Base-by-base conservation (phyloP, 2,797 vertebrate genomes). In the Austrolebias charrua region DNA sequence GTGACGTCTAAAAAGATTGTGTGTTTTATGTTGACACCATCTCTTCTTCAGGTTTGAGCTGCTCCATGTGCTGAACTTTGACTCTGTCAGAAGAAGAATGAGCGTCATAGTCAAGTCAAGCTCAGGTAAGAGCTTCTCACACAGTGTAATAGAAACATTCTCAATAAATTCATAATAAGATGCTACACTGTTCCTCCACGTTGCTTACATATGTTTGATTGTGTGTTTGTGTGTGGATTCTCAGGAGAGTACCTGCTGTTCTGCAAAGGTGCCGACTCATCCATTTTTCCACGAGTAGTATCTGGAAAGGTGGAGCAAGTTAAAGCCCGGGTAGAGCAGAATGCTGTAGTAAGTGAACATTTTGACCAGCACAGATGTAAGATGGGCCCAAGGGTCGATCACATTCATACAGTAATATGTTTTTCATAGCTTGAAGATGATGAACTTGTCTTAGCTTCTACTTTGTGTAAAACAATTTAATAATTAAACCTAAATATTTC, bases 201-300 rank as follows among this genome's bases (percentile, higher is more conserved):
- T 59, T 64, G 13, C 60, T 16, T 52, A 7, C 66, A 40, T 38
- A 14, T 53, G 24, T 69, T 14, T 65, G 44, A 6, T 55, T 70
- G 31, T n/a, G 43, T 46, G 31, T 63, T 4, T 63, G 3, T 62
- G 43, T 44, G 40, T 68, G 9, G 3, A 38, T 16, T 80, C 47
- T 43, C 76, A 98, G 97, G 95, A 69, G 96, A 98, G 40, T 94
- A 95, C 83, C 94, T 94, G 79, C 90, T 99, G 55, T 98, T 99
- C 80, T 98, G 96, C 82, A 98, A 99, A 88, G 97, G 98, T 66
- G 97, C 98, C 3, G 98, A 99, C 88, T 97, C 95, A 1, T 94
- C 98, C 53, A 95, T 99, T 90, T 98, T 99, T 71, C 98, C 98
- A 18, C 91, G 93, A 51, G 95, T 99, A 53, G 91, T 94, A 68